Conservation (phyloP, 2,113 vertebrate species). For the Rattus rattus region DNA sequence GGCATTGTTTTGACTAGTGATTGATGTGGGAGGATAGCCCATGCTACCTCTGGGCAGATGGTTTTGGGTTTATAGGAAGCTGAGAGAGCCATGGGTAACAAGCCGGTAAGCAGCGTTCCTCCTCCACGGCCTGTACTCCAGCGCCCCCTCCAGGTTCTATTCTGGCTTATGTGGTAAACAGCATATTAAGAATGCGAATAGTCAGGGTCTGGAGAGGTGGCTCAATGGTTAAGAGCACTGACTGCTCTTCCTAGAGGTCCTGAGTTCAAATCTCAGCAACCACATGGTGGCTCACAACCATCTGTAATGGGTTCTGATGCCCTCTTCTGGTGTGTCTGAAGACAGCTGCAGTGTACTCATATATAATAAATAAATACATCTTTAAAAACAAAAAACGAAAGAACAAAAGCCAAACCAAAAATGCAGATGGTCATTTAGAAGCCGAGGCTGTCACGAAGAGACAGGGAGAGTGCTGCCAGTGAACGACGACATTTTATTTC, state of each 20-base stretch:
- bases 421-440: background rate
- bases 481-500: background rate
- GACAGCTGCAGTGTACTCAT: too few species aligned
- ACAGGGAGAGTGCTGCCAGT: background rate
- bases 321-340: too few species aligned
- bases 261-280: too few species aligned
- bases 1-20: background rate
- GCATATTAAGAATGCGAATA: background rate
- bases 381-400: too few species aligned
- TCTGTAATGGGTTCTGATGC: too few species aligned
- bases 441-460: accelerated
- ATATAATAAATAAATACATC: too few species aligned
- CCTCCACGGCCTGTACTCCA: background rate
- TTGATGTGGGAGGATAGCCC: background rate
- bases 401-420: background rate
- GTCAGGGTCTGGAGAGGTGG: too few species aligned
- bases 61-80: background rate
- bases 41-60: background rate
- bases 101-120: background rate
- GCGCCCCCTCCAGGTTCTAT: background rate
- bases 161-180: background rate
- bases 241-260: too few species aligned
- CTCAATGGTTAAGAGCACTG: too few species aligned
- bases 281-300: too few species aligned
- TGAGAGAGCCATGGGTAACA: background rate